Conservation (phyloP, 2,888 invertebrate genomes). For the Drosophila pseudotakahashii region DNA sequence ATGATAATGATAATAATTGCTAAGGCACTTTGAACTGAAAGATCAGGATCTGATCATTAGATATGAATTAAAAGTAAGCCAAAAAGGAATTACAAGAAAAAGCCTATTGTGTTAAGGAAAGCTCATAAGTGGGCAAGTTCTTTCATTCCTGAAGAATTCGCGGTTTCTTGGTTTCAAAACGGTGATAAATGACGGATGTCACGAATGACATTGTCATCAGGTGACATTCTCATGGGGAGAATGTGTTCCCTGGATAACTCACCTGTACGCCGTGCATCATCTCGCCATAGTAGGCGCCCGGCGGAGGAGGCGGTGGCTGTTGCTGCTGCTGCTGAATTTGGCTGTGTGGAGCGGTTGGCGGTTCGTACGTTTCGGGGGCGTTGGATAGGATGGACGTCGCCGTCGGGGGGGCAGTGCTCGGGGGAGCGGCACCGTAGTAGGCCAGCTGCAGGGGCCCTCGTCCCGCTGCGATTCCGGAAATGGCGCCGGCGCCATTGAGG, state of each 20-base stretch:
- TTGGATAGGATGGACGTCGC: conserved; percentile 48
- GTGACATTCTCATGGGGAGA: too few relatives aligned
- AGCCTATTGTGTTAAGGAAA: too few relatives aligned
- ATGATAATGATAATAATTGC: too few relatives aligned
- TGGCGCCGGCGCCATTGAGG: conserved; percentile 74
- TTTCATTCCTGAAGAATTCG: too few relatives aligned
- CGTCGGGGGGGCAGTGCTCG: conserved; percentile 76
- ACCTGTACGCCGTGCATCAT: conserved; percentile 84
- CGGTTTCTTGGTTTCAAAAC: too few relatives aligned
- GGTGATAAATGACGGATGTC: too few relatives aligned
- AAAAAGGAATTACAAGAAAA: too few relatives aligned
- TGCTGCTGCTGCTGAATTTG: conserved; percentile 77
- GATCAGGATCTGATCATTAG: too few relatives aligned
- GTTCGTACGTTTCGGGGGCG: conserved; percentile 72
- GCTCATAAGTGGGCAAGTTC: too few relatives aligned
- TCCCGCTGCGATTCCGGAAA: conserved; percentile 68
- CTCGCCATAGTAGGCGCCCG: conserved; percentile 82
- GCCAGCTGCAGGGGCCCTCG: conserved; percentile 82
- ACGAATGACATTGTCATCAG: too few relatives aligned
- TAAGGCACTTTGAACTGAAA: too few relatives aligned
- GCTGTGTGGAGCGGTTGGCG: conserved; percentile 80
- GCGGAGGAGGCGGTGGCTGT: conserved; percentile 54
- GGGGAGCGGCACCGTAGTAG: conserved; percentile 77
- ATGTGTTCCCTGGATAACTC: conserved; percentile 19
- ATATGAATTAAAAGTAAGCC: too few relatives aligned